Percentiles rank a stretch among this genome's conserved stretches.
phyloP scores from a whole-genome alignment of 2,113 vertebrate species.

The Morone saxatilis region DNA sequence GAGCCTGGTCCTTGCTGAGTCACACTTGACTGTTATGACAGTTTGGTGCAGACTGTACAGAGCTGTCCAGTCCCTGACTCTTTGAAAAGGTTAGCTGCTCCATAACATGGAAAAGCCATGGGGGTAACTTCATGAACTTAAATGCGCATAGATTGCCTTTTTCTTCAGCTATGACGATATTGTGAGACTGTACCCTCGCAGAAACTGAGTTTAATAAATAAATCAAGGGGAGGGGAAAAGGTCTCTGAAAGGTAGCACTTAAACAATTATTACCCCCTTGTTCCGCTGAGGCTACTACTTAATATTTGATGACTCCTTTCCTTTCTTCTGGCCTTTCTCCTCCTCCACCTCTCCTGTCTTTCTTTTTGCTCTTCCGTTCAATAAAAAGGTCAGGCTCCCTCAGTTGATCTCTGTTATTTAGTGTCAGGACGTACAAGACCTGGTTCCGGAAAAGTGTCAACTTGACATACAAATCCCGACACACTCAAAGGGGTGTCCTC shows the following conservation, averaged over 20 bases:
- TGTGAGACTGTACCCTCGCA: neutral
- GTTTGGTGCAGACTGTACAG: conserved; percentile 12
- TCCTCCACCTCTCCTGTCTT: conserved; percentile 46
- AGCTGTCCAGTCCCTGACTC: neutral
- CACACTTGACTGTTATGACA: conserved; percentile 64
- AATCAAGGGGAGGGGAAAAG: conserved; percentile 69
- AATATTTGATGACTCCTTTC: conserved; percentile 85
- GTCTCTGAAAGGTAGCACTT: conserved; percentile 82
- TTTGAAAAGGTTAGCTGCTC: conserved; percentile 25
- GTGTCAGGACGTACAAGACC: conserved; percentile 31
- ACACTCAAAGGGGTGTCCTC: neutral
- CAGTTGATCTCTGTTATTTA: conserved; percentile 61
- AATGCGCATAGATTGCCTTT: neutral
- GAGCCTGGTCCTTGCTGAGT: conserved; percentile 42
- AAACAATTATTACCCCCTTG: conserved; percentile 87
- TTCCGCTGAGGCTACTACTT: conserved; percentile 84
- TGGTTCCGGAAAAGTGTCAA: conserved; percentile 15
- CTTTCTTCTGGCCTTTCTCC: conserved; percentile 56
- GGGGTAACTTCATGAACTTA: conserved; percentile 4
- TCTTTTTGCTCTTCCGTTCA: conserved; percentile 51
- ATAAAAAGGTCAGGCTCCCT: conserved; percentile 57
- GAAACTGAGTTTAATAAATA: conserved; percentile 79
- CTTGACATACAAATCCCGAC: conserved; percentile 13
- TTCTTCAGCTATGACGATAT: neutral
- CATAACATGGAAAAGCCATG: neutral